phyloP scores from a whole-genome alignment of 2,888 invertebrate genomes.

The Hanleya hanleyi region DNA sequence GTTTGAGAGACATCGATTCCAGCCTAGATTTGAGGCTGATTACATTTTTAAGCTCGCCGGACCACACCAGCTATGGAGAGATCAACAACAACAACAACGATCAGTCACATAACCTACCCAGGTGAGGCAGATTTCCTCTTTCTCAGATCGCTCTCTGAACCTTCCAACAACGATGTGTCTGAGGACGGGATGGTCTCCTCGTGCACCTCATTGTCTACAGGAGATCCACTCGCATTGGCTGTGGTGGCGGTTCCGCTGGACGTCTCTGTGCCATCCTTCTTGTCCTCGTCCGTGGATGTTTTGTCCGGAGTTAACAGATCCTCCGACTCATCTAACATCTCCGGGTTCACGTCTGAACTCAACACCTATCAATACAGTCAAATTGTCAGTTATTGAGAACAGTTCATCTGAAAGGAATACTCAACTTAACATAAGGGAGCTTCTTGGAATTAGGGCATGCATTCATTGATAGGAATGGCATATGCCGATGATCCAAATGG shows the following conservation, averaged over 20 bases:
- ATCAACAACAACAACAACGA: too few species aligned
- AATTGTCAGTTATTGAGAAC: background rate
- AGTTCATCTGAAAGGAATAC: too few species aligned
- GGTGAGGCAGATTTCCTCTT: slow-evolving; percentile 48
- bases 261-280: background rate
- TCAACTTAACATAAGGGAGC: too few species aligned
- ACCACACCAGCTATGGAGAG: too few species aligned
- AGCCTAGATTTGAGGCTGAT: too few species aligned
- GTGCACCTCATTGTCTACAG: slow-evolving; percentile 6
- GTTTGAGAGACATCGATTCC: too few species aligned
- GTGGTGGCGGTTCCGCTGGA: background rate
- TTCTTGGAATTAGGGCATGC: too few species aligned
- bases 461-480: too few species aligned
- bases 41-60: too few species aligned
- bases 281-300: background rate
- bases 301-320: background rate
- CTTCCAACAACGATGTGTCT: slow-evolving; percentile 24
- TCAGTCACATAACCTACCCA: too few species aligned
- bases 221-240: slow-evolving; percentile 6
- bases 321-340: slow-evolving; percentile 43
- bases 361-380: slow-evolving; percentile 48
- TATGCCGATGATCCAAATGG: too few species aligned
- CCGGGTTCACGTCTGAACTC: slow-evolving; percentile 54
- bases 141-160: slow-evolving; percentile 40
- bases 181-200: slow-evolving; percentile 1